These are phyloP conservation scores for Pimephales promelas DNA, from an alignment of 2,113 vertebrate genomes.

Conservation along the genomic window DNA sequence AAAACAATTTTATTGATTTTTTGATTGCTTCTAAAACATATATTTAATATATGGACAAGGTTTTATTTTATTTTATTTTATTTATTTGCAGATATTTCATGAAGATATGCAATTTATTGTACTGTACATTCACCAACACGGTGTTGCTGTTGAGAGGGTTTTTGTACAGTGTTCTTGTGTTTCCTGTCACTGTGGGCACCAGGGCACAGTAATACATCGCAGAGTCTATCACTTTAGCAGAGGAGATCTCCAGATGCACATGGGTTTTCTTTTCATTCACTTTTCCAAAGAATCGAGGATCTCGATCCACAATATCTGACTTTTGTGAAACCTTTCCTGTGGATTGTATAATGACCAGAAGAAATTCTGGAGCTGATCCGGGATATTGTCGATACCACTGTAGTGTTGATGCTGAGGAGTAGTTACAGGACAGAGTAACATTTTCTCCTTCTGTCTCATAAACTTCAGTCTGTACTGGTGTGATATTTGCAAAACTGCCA, in stretches of 20 bases:
- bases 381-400: conserved; percentile 32
- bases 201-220: background rate
- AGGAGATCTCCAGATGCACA: background rate
- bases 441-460: background rate
- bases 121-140: background rate
- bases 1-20: background rate
- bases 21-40: background rate
- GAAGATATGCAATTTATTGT: background rate
- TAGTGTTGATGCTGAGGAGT: background rate
- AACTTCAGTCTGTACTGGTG: background rate
- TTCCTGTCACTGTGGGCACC: background rate
- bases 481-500: background rate
- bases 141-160: background rate
- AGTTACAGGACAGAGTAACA: conserved; percentile 25
- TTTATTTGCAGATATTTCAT: background rate
- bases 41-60: background rate
- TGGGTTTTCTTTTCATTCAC: conserved; percentile 1
- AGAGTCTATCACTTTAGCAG: background rate
- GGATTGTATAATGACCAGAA: accelerated
- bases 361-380: background rate
- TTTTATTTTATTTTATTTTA: background rate
- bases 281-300: background rate
- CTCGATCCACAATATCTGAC: background rate
- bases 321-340: background rate
- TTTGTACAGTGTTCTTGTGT: background rate